Base-by-base conservation (phyloP, 35 echinoderm and acorn worm species). In the Ptychodera flava region DNA sequence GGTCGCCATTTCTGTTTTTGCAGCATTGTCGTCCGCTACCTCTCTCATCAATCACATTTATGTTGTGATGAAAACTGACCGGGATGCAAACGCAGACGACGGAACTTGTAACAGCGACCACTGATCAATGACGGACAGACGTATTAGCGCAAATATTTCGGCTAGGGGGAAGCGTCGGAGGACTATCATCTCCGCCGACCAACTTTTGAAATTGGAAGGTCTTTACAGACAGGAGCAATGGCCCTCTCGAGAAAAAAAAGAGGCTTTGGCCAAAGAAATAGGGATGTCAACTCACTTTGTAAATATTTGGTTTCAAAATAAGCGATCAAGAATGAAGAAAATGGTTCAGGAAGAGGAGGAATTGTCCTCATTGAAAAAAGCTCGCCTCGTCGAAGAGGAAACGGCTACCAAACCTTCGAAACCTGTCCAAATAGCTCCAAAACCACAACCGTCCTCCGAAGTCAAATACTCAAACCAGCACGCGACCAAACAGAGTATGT, bases 291-390 rank as follows among this genome's bases (percentile, higher is more conserved):
- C 92, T 2, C 87, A 91, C 33, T 97, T 93, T 79, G 95, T 97
- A 28, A 97, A 94, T 78, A 92, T 93, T 77, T 97, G 95, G 95
- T 97, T 97, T 78, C 95, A 97, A 76, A 97, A 93, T 88, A 97
- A 97, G 78, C 80, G 95, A 52, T 97, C 85, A 37, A 12, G 82
- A 36, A 83, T 83, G 82, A 83, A 83, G 82, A 83, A 37, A 83
- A 36, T 83, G 82, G 33, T n/a, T 0, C 82, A 37, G 29, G 82
- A 83, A 83, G 33, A 83, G 37, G 28, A 33, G 0, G 82, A 83
- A 36, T 37, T 83, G 35, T 14, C 34, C 10, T 16, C 12, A 16
- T 36, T 83, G 33, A 83, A 37, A 37, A 83, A 16, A 36, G 6
- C 33, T 30, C 30, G 29, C 0, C 33, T 36, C 35, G 37, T 36